Evolutionary conservation across 2,888 invertebrate species (phyloP), one percentile per base, ranked within the genome.

Genomic region (Seira sanloemensis): DNA sequence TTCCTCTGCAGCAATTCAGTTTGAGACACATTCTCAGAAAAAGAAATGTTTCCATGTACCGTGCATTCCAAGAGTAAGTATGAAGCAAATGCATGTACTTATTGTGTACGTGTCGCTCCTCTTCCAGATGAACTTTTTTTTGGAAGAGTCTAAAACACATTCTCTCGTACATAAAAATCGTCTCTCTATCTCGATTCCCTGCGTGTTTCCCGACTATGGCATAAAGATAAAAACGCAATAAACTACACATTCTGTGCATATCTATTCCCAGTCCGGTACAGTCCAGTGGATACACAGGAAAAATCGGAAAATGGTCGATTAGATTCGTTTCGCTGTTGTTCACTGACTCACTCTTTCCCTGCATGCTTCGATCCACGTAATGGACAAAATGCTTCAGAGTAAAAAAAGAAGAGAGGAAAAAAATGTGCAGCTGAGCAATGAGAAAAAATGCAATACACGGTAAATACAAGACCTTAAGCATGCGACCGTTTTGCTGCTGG

Each of bases 261-360:
- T 58, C 7, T 18, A 58, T 58, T 4, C 58, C 18, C 7, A 50
- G 50, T 50, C 50, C 50, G 50, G 62, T 21, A 62, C 62, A 62
- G 62, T 62, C 62, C 62, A 62, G 21, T 62, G 78, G 78, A 78
- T 78, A 83, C 83, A 83, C 58, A 83, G 83, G 62, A 62, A 78
- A 78, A 77, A 83, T 83, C 73, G 83, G 83, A 83, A 83, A 83
- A 83, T 78, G 83, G 83, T 83, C 83, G 83, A 83, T 83, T 83
- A 83, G 77, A 83, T 83, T 78, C 83, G 73, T 83, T 73, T 74
- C 83, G 78, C 78, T 83, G 83, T 83, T 78, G 83, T 78, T 77
- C 77, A 76, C 67, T 23, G 62, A 62, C 62, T 62, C 62, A 62
- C 62, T 62, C 62, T 62, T 62, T n/a, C 62, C 9, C 50, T 50